Evolutionary conservation across 2,888 invertebrate species (phyloP).

Genomic region (Dione vanillae): DNA sequence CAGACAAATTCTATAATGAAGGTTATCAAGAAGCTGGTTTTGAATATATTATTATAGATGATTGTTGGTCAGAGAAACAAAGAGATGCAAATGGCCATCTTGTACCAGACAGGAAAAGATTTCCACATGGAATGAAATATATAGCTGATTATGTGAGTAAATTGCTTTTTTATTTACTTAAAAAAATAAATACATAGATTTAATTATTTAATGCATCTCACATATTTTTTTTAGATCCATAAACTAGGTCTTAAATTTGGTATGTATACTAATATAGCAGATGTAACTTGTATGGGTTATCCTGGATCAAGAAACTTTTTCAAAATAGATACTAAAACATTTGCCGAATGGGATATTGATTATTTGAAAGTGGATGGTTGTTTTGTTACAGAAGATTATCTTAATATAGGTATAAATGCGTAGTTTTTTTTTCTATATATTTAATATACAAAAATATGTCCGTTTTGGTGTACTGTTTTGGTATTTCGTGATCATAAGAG

Average conservation of each 20-base stretch:
- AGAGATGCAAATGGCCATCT: constrained; percentile 84
- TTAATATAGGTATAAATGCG: constrained; percentile 62
- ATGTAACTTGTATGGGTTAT: constrained; percentile 89
- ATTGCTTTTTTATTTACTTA: too few species aligned
- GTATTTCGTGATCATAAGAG: too few species aligned
- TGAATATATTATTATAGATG: constrained; percentile 89
- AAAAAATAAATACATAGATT: too few species aligned
- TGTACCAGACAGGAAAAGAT: constrained; percentile 86
- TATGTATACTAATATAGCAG: constrained; percentile 92
- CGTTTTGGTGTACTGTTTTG: too few species aligned
- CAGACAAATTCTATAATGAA: constrained; percentile 85
- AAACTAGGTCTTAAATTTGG: constrained; percentile 90
- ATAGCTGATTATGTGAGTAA: constrained; percentile 89
- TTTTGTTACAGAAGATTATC: constrained; percentile 81
- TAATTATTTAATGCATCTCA: too few species aligned
- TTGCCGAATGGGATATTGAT: constrained; percentile 92
- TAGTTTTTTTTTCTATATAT: not conserved
- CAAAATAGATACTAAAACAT: constrained; percentile 87
- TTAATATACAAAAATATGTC: too few species aligned
- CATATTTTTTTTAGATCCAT: constrained; percentile 87
- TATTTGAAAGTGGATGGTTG: constrained; percentile 94
- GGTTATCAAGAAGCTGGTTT: constrained; percentile 90
- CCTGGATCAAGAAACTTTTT: constrained; percentile 88
- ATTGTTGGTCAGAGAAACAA: constrained; percentile 89
- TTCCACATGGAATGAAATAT: constrained; percentile 89